Evolutionary conservation across 2,888 invertebrate genomes (phyloP).

Genomic region (Masnerella sp.): DNA sequence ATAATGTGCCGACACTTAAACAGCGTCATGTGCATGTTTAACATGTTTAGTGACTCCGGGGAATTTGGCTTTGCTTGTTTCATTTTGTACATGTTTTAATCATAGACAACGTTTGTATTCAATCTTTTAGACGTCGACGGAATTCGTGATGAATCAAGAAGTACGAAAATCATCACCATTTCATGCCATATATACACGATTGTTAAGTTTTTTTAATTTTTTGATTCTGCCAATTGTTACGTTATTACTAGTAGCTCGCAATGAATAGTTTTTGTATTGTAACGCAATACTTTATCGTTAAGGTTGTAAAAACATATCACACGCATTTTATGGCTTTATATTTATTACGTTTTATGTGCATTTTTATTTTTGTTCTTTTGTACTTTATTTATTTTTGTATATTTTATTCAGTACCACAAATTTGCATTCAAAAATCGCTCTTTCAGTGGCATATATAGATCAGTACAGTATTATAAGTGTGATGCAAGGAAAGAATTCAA

Average conservation of each 20-base stretch:
- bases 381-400: constrained; percentile 1
- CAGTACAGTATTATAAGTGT: too few species aligned
- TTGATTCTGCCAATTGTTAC: constrained; percentile 16
- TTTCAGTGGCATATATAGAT: too few species aligned
- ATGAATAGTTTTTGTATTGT: constrained; percentile 7
- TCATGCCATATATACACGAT: constrained; percentile 32
- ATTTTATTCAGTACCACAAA: too few species aligned
- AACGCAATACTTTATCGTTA: constrained; percentile 41
- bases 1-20: constrained; percentile 46
- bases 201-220: constrained; percentile 19
- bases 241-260: constrained; percentile 2
- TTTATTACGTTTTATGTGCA: neutral
- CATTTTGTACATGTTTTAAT: neutral
- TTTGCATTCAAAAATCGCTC: too few species aligned
- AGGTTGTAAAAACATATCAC: constrained; percentile 56
- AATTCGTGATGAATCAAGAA: constrained; percentile 9
- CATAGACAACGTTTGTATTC: too few species aligned
- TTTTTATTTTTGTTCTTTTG: constrained; percentile 9
- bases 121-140: constrained; percentile 18
- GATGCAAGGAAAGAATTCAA: too few species aligned
- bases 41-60: constrained; percentile 28
- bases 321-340: constrained; percentile 29
- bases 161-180: constrained; percentile 5
- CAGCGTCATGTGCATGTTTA: constrained; percentile 36
- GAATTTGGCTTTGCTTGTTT: constrained; percentile 31